A percentile compares a stretch with the other conserved stretches of the same genome.
phyloP scores from a whole-genome alignment of 2,888 invertebrate genomes.

The Ferrisia virgata region DNA sequence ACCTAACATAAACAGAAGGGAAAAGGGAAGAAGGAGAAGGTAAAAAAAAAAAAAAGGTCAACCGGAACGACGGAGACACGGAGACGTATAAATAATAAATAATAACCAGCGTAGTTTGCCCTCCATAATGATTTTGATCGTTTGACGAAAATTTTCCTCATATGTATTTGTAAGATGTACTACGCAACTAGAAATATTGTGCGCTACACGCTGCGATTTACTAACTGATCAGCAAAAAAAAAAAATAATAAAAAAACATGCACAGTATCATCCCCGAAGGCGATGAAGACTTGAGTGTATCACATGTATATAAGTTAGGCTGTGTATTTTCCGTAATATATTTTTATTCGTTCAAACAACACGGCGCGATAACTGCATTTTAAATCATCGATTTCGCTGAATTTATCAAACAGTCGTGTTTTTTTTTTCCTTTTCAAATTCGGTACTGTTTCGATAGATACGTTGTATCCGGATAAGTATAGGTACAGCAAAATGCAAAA shows the following conservation, averaged over 20 bases:
- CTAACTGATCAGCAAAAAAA: background rate
- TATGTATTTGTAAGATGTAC: background rate
- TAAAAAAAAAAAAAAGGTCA: background rate
- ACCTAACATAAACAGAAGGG: no score
- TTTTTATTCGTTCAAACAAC: background rate
- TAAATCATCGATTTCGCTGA: conserved; percentile 5
- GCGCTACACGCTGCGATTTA: background rate
- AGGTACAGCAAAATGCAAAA: background rate
- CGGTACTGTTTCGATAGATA: background rate
- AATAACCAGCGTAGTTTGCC: background rate
- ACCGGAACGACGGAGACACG: background rate
- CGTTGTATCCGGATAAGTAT: background rate
- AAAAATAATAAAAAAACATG: background rate
- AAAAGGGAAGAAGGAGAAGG: background rate
- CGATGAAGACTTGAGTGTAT: background rate
- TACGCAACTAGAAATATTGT: background rate
- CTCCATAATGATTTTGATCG: background rate
- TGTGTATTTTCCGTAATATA: no score
- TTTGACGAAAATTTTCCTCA: background rate
- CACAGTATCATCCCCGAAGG: background rate
- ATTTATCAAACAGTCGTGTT: background rate
- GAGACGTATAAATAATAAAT: background rate
- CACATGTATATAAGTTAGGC: background rate
- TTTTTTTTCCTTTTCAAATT: background rate
- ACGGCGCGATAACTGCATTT: background rate